Base-by-base conservation (phyloP, 23 tunicate species). In the Halocynthia roretzi region DNA sequence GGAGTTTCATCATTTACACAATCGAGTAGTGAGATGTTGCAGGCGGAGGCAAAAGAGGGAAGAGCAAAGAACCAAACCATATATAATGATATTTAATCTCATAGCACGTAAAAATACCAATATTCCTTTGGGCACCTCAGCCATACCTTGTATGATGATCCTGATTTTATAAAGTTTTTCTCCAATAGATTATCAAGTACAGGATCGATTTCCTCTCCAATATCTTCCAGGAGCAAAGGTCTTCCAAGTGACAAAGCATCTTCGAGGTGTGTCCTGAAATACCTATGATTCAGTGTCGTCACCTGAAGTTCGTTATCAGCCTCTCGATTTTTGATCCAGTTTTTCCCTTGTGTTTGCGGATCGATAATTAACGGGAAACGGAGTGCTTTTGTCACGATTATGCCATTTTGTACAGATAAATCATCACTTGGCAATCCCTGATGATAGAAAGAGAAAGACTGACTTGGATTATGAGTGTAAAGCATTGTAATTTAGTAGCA, bases 121-220 rank as follows among this genome's bases (percentile, higher is more conserved):
- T n/a, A n/a, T n/a, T n/a, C n/a, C n/a, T 31, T 31, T 31, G 4
- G 44, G 2, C 44, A 31, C 44, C 44, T 31, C 44, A 1, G 44
- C 44, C 44, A 31, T 71, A 90, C 97, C 70, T 90, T 90, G 53
- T 81, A 85, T 6, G 93, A 84, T 10, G 98, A 93, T 10, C 98
- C 98, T 15, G 98, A 93, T 75, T 93, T 93, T 68, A 93, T 93
- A 53, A 93, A 93, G 74, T 93, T 91, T 52, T 91, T 91, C 65
- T 91, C 98, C 53, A 91, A 71, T 6, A 91, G 93, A 82, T 91
- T 91, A 62, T 91, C 98, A 68, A 91, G 76, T 12, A 86, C 98
- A 6, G 98, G 98, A 78, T 91, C 98, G 10, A 91, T 85, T 82
- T 91, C 98, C 60, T 91, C 98, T 54, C 98, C 98, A 53, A 91